Evolutionary conservation across 2,113 vertebrate species (phyloP), one percentile per base, ranked within the genome.

Genomic region (Rhabdomys dilectus): DNA sequence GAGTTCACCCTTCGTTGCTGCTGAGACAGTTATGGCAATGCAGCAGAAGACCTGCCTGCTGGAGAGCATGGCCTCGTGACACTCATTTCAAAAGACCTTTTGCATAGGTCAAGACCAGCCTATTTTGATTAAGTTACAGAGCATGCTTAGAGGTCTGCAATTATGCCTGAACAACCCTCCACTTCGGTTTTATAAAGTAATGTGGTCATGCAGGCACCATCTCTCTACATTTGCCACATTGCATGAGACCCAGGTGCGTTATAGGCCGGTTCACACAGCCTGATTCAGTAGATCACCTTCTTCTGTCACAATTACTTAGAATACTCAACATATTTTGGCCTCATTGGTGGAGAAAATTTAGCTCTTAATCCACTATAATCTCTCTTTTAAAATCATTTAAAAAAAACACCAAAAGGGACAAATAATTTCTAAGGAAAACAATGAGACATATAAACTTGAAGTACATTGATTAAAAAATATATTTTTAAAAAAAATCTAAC

Each of bases 31-130:
- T 16, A 22, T 7, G 5, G 5, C 0, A 19, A n/a, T 26, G 21
- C 0, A 2, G 53, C 19, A 4, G 53, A 5, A 42, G 34, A 73
- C 21, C 3, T 2, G 3, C 16, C 34, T 42, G 16, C 9, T 4
- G 3, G 36, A 31, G 13, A 2, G 42, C 7, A 8, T 0, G 5
- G 16, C 1, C 39, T 17, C 4, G 7, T 48, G 62, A 26, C 56
- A 42, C 34, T 22, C 31, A 5, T 10, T 17, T 48, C 11, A 45
- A 11, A 16, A 10, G 16, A 45, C 4, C 2, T 0, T 0, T 62
- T 36, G 60, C 4, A 24, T 12, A 89, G 62, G 26, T 24, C 29
- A 9, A 8, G 26, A 21, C 1, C 16, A 39, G n/a, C 22, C 62
- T 7, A 3, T 29, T 10, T 64, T 56, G 39, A 45, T 75, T 29